A percentile compares a stretch with the other conserved stretches of the same genome.
These are phyloP conservation scores for Schizaphis graminum DNA, from an alignment of 2,888 invertebrate species.

Conservation along the genomic window DNA sequence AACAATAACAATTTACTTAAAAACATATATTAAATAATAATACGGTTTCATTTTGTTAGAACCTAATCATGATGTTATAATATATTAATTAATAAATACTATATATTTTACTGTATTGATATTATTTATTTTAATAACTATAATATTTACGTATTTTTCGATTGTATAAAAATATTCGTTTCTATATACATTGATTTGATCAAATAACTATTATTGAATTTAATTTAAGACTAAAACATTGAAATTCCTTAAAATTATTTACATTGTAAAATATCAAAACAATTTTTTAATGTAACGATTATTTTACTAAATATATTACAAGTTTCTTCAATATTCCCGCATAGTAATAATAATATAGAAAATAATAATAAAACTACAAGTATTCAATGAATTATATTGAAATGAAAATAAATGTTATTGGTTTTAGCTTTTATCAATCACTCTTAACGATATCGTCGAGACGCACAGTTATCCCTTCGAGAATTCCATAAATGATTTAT, in stretches of 20 bases:
- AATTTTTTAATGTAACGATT: conserved; percentile 11
- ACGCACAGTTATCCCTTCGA: neutral
- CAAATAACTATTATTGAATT: neutral
- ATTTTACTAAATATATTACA: neutral
- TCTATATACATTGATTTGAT: neutral
- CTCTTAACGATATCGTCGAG: conserved; percentile 1
- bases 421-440: conserved; percentile 43
- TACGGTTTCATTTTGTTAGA: neutral
- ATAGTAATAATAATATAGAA: neutral
- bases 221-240: neutral
- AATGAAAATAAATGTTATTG: conserved; percentile 36
- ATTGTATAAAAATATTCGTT: neutral
- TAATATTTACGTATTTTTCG: neutral
- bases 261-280: neutral
- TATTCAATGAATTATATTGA: conserved; percentile 3
- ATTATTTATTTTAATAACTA: neutral
- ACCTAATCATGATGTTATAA: too few species aligned
- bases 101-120: neutral
- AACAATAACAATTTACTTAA: neutral
- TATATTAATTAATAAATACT: neutral
- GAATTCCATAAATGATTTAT: conserved; percentile 30
- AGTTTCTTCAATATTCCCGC: neutral
- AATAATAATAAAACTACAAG: neutral
- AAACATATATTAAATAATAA: neutral
- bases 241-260: neutral